Base-by-base conservation (phyloP, 2,888 invertebrate genomes). In the Euphydryas editha region DNA sequence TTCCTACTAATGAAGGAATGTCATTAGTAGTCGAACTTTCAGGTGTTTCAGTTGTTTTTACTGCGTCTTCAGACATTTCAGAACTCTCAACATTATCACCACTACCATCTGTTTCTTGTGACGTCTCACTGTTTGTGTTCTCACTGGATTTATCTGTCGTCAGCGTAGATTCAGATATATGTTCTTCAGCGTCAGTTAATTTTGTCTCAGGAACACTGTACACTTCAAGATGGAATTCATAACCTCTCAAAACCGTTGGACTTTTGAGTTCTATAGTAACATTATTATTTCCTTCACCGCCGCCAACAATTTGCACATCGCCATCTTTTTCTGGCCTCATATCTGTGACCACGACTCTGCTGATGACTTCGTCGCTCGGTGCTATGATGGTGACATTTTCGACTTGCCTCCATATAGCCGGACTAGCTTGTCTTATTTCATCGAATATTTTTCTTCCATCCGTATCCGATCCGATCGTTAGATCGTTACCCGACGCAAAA, bases 181-280 rank as follows among this genome's bases (percentile, higher is more conserved):
- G 51, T 51, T 69, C 69, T 69, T 65, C 72, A 24, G 62, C 65
- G 18, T 70, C 68, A 10, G 68, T 57, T 18, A 42, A 57, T 58
- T 62, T 59, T 5, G 67, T 67, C 44, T 69, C 71, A 2, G 81
- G 73, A 6, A 72, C 68, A 7, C 84, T 79, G 59, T 80, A 91
- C 0, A 87, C 87, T 76, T 87, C 78, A 1, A 92, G 76, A 30
- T 81, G 80, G 70, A 91, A 92, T 24, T 85, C 81, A 59, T 82
- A 86, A 59, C 92, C 92, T 73, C 90, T 79, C 37, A 92, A 80
- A 1, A 84, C 80, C 10, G 90, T 82, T 0, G 92, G 92, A 49
- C 92, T 90, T 73, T 88, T 86, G 1, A 92, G 73, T 73, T 90
- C 84, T 11, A 92, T 75, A 0, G 88, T 89, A 5, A 90, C 87